These are phyloP conservation scores for Phortica okadai DNA, from an alignment of 2,888 invertebrate genomes.

Conservation along the genomic window DNA sequence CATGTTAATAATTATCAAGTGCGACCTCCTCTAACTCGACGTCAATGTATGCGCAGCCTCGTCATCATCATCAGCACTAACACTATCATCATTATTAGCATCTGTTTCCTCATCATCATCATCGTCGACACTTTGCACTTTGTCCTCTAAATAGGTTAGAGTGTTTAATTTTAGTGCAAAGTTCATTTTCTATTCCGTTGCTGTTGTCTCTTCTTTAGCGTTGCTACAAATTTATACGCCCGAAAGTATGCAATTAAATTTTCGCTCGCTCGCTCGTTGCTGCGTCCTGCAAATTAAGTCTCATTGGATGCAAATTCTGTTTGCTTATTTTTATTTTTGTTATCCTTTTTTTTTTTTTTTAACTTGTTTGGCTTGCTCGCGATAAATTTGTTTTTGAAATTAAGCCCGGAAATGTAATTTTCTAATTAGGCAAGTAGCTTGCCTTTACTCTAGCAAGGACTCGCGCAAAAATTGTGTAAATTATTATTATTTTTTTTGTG, in stretches of 20 bases:
- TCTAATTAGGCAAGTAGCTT: conserved; percentile 48
- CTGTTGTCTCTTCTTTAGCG: not conserved
- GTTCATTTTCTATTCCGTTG: conserved; percentile 38
- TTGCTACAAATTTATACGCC: conserved; percentile 56
- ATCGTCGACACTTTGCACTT: conserved; percentile 33
- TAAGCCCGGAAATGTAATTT: conserved; percentile 65
- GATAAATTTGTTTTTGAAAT: conserved; percentile 63
- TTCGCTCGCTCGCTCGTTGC: conserved; percentile 41
- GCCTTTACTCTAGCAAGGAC: too few relatives aligned
- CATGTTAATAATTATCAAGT: conserved; percentile 31
- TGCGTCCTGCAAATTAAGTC: conserved; percentile 21
- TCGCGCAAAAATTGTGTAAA: too few relatives aligned
- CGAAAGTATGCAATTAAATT: conserved; percentile 70
- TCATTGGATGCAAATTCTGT: conserved; percentile 22
- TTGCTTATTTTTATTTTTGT: conserved; percentile 4
- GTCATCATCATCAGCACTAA: conserved; percentile 14
- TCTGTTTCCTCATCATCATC: conserved; percentile 21
- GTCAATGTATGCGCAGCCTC: not conserved
- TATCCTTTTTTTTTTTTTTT: conserved; percentile 1
- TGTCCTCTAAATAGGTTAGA: conserved; percentile 64
- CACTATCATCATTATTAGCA: conserved; percentile 58
- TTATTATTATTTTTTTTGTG: too few relatives aligned
- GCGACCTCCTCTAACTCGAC: conserved; percentile 5
- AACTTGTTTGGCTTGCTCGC: conserved; percentile 33
- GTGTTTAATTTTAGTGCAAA: conserved; percentile 72